These are phyloP conservation scores for Chaetura pelagica DNA, from an alignment of 2,113 vertebrate genomes.

Conservation along the genomic window DNA sequence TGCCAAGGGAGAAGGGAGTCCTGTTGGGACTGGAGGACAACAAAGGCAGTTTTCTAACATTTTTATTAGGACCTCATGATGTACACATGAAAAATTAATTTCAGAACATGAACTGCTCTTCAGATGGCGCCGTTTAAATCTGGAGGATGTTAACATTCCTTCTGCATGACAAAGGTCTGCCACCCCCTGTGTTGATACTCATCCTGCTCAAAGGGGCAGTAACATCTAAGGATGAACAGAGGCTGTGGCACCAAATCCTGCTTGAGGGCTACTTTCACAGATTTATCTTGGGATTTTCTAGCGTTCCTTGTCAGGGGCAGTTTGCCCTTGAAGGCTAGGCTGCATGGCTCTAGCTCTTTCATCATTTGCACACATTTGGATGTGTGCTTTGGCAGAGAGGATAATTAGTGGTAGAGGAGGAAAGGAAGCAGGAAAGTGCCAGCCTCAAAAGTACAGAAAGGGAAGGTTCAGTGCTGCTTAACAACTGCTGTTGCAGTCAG, in stretches of 20 bases:
- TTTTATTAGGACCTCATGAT: slow-evolving; percentile 68
- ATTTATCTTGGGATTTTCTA: neutral
- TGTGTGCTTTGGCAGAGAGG: neutral
- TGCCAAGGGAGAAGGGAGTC: neutral
- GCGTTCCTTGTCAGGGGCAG: neutral
- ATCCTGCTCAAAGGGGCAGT: neutral
- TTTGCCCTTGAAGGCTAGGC: neutral
- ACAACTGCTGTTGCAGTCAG: fast-evolving
- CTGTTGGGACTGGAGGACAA: neutral
- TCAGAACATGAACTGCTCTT: slow-evolving; percentile 49
- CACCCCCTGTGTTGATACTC: slow-evolving; percentile 4
- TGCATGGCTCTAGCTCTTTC: neutral
- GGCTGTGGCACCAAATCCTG: slow-evolving; percentile 1
- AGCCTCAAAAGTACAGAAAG: neutral
- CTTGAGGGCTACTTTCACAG: slow-evolving; percentile 12
- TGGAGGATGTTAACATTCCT: slow-evolving; percentile 55
- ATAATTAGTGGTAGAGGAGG: neutral
- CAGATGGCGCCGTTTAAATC: slow-evolving; percentile 41
- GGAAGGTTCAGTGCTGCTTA: fast-evolving
- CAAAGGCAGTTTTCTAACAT: slow-evolving; percentile 27
- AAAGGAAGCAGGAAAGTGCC: neutral
- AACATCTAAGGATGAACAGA: slow-evolving; percentile 3
- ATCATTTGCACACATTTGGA: neutral
- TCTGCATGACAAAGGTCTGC: slow-evolving; percentile 24
- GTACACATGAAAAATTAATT: slow-evolving; percentile 67